phyloP scores from a whole-genome alignment of 1,140 invertebrate genomes.

The Camponotus floridanus region DNA sequence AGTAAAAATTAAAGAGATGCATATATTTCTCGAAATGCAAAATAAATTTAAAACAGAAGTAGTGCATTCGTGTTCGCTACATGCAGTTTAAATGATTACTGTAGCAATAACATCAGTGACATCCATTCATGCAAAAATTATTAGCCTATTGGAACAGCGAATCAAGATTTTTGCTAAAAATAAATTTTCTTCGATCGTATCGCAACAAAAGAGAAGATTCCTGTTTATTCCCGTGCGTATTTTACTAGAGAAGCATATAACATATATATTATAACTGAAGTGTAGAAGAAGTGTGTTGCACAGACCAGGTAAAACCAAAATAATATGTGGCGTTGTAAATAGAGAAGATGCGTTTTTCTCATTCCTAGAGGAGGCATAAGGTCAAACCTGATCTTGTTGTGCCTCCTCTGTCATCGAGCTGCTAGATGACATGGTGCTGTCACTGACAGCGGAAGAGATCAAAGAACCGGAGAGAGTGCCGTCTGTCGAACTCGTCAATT shows the following conservation, averaged over 20 bases:
- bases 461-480: conserved; percentile 80
- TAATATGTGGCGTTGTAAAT: conserved; percentile 66
- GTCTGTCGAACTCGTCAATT: conserved; percentile 79
- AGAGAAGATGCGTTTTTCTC: conserved; percentile 70
- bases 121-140: conserved; percentile 78
- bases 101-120: conserved; percentile 64
- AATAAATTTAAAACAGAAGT: conserved; percentile 72
- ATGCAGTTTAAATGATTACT: conserved; percentile 77
- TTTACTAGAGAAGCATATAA: conserved; percentile 43
- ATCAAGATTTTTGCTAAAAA: conserved; percentile 45
- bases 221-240: conserved; percentile 29
- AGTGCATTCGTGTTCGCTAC: conserved; percentile 73
- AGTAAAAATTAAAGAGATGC: conserved; percentile 82
- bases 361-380: conserved; percentile 76
- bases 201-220: conserved; percentile 29
- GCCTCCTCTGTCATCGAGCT: conserved; percentile 82
- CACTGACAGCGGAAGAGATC: conserved; percentile 82
- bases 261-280: conserved; percentile 26
- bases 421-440: conserved; percentile 82
- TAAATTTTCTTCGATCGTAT: conserved; percentile 33
- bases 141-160: conserved; percentile 70
- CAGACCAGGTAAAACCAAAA: conserved; percentile 46
- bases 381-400: conserved; percentile 84
- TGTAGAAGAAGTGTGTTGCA: conserved; percentile 8
- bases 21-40: conserved; percentile 74